A percentile compares a stretch with the other conserved stretches of the same genome.
Evolutionary conservation across 2,888 invertebrate genomes (phyloP).

Genomic region (Polydesmus complanatus): DNA sequence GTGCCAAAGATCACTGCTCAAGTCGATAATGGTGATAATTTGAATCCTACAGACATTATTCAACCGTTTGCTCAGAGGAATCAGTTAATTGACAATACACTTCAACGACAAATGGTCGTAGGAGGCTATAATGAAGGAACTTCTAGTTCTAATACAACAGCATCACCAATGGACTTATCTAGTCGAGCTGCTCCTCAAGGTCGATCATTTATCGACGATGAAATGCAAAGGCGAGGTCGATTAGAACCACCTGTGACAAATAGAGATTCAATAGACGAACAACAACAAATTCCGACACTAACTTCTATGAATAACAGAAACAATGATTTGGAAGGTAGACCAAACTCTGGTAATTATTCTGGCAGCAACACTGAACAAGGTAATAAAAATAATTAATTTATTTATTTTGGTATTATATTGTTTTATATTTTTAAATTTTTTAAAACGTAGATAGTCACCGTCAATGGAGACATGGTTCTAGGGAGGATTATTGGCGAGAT

Average conservation of each 20-base stretch:
- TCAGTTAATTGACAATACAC: not conserved
- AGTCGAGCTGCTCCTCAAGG: constrained; percentile 12
- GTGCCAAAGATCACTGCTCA: not conserved
- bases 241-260: not conserved
- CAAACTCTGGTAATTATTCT: not conserved
- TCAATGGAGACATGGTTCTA: not conserved
- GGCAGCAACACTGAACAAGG: not conserved
- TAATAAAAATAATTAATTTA: not conserved
- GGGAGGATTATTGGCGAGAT: not conserved
- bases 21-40: not conserved
- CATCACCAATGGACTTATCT: not conserved
- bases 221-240: not conserved
- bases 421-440: not conserved
- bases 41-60: not conserved
- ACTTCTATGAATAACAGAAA: not conserved
- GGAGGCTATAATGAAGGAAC: not conserved
- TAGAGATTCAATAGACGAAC: not conserved
- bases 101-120: not conserved
- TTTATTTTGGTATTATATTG: not conserved
- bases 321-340: not conserved
- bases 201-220: constrained; percentile 6
- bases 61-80: not conserved
- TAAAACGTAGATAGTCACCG: not conserved
- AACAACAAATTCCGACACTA: not conserved
- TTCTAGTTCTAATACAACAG: not conserved